Evolutionary conservation across 2,888 invertebrate genomes (phyloP).

Genomic region (Tillus elongatus): DNA sequence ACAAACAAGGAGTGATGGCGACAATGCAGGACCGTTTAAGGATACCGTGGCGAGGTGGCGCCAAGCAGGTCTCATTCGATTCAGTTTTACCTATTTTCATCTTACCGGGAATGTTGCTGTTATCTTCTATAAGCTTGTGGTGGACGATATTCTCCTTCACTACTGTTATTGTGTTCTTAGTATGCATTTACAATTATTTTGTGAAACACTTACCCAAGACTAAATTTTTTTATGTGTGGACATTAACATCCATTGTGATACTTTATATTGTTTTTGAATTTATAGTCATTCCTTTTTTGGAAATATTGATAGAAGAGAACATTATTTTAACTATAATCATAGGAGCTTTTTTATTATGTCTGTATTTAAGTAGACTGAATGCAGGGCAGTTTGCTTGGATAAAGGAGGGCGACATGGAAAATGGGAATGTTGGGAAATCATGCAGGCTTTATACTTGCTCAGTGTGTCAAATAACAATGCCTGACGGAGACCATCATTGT

Average conservation of each 20-base stretch:
- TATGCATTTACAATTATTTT: conserved; percentile 30
- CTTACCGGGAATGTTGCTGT: conserved; percentile 42
- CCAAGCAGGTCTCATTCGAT: conserved; percentile 47
- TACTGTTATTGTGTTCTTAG: conserved; percentile 30
- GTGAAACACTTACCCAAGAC: conserved; percentile 41
- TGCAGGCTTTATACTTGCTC: conserved; percentile 70
- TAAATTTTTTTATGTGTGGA: conserved; percentile 70
- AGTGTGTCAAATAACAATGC: conserved; percentile 73
- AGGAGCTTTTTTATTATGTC: conserved; percentile 41
- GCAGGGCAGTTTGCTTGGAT: conserved; percentile 27
- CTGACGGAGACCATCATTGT: conserved; percentile 70
- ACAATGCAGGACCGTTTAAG: conserved; percentile 49
- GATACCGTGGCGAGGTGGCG: conserved; percentile 52
- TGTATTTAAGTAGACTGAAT: conserved; percentile 36
- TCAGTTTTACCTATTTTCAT: conserved; percentile 44
- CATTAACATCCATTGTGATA: conserved; percentile 55
- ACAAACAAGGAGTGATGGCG: conserved; percentile 37
- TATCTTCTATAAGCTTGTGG: conserved; percentile 44
- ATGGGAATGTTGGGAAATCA: conserved; percentile 47
- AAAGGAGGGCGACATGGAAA: conserved; percentile 35
- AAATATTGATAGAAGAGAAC: conserved; percentile 61
- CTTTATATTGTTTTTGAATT: conserved; percentile 63
- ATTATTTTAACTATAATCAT: conserved; percentile 47
- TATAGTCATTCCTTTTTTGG: conserved; percentile 59
- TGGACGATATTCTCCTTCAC: conserved; percentile 35